These are phyloP conservation scores for Volucella zonaria DNA, from an alignment of 2,888 invertebrate species.

Conservation along the genomic window DNA sequence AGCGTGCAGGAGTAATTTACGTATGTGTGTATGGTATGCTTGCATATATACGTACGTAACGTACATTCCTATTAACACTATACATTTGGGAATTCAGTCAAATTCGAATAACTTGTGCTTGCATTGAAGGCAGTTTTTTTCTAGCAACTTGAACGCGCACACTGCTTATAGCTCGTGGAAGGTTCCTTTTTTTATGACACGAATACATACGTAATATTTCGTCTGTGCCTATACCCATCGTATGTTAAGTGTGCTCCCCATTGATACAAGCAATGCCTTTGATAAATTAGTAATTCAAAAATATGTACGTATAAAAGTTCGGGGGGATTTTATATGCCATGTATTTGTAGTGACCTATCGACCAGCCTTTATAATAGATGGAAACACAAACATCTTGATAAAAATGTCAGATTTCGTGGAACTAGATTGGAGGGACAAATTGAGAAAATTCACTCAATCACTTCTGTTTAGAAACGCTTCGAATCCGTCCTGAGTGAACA, in stretches of 20 bases:
- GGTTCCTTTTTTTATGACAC: conserved; percentile 15
- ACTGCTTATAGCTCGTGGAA: conserved; percentile 56
- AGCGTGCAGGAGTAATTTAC: conserved; percentile 59
- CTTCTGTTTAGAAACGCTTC: no score
- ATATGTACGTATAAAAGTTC: no score
- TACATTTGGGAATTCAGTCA: conserved; percentile 50
- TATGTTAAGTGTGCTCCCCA: neutral
- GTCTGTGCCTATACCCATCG: conserved; percentile 10
- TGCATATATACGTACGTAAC: conserved; percentile 19
- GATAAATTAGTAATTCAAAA: no score
- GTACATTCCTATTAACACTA: conserved; percentile 63
- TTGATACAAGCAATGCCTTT: no score
- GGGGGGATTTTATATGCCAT: no score
- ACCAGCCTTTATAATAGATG: no score
- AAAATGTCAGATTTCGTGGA: no score
- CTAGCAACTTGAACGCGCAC: conserved; percentile 39
- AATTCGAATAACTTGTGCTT: conserved; percentile 62
- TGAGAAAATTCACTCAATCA: no score
- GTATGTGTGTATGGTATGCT: neutral
- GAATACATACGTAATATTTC: conserved; percentile 8
- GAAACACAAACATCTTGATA: no score
- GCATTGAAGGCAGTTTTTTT: conserved; percentile 48
- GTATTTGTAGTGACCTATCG: no score
- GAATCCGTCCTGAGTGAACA: no score
- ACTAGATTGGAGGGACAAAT: no score